Evolutionary conservation across 2,113 vertebrate genomes (phyloP).

Genomic region (Aleadryas rufinucha): DNA sequence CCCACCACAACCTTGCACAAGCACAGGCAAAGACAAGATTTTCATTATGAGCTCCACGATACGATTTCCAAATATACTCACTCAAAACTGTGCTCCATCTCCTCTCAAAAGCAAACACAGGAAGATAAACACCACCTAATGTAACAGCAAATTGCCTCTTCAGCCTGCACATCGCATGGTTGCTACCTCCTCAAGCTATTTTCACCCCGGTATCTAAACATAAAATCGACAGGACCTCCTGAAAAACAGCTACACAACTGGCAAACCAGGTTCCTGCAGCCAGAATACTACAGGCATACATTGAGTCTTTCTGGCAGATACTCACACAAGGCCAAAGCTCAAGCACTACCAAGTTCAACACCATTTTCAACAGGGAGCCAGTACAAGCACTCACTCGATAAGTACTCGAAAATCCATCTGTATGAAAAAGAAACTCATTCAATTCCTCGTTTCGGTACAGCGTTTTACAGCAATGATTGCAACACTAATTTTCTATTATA

Average conservation of each 20-base stretch:
- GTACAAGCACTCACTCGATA: neutral
- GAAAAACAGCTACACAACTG: neutral
- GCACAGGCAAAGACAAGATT: neutral
- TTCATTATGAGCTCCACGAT: neutral
- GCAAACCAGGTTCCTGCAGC: neutral
- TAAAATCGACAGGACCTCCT: neutral
- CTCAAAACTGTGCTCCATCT: neutral
- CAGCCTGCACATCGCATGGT: neutral
- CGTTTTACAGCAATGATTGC: accelerated
- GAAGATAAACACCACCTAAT: neutral
- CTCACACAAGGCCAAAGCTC: neutral
- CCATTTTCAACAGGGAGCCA: neutral
- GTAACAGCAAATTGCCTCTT: neutral
- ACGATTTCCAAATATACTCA: neutral
- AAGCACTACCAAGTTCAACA: neutral
- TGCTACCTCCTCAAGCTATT: neutral
- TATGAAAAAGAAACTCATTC: neutral
- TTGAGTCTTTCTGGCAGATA: neutral
- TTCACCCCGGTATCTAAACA: neutral
- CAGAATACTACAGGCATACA: neutral
- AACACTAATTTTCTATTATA: neutral
- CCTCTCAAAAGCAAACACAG: neutral
- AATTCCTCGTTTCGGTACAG: neutral
- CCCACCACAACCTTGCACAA: neutral
- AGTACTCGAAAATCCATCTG: neutral